These are phyloP conservation scores for Melanotaenia parkinsoni DNA, from an alignment of 2,797 vertebrate genomes.

Conservation along the genomic window DNA sequence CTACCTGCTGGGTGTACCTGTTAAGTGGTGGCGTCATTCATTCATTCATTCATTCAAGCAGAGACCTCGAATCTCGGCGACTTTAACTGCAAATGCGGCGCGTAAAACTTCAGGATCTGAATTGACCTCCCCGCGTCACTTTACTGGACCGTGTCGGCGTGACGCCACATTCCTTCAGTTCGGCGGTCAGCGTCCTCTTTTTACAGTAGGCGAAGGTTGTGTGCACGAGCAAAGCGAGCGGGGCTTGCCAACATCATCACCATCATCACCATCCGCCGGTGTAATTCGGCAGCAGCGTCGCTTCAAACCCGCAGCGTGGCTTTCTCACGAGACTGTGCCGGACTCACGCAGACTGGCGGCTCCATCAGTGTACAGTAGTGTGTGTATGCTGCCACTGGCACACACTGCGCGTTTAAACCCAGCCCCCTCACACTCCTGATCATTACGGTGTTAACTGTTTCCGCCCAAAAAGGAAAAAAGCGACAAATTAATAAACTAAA, in stretches of 20 bases:
- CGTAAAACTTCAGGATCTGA: constrained; percentile 64
- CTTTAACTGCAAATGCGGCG: constrained; percentile 48
- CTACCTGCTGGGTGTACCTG: constrained; percentile 25
- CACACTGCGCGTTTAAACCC: constrained; percentile 76
- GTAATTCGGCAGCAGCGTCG: constrained; percentile 52
- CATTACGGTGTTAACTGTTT: constrained; percentile 82
- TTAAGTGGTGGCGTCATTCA: constrained; percentile 65
- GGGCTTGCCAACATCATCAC: constrained; percentile 49
- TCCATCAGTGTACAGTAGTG: constrained; percentile 79
- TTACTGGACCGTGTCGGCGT: constrained; percentile 48
- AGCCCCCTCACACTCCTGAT: constrained; percentile 77
- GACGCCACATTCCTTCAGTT: constrained; percentile 74
- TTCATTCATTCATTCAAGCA: constrained; percentile 73
- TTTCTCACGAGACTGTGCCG: constrained; percentile 66
- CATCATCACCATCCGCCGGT: constrained; percentile 42
- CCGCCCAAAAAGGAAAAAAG: constrained; percentile 51
- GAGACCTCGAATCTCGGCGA: constrained; percentile 26
- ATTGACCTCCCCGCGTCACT: constrained; percentile 49
- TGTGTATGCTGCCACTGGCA: constrained; percentile 56
- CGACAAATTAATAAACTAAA: constrained; percentile 19
- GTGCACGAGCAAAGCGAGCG: constrained; percentile 17
- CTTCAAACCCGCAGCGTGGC: constrained; percentile 66
- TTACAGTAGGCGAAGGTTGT: constrained; percentile 7
- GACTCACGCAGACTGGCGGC: constrained; percentile 74
- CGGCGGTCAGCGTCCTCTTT: constrained; percentile 38